phyloP scores from a whole-genome alignment of 2,797 vertebrate species.

The Ptychobarbus kaznakovi region DNA sequence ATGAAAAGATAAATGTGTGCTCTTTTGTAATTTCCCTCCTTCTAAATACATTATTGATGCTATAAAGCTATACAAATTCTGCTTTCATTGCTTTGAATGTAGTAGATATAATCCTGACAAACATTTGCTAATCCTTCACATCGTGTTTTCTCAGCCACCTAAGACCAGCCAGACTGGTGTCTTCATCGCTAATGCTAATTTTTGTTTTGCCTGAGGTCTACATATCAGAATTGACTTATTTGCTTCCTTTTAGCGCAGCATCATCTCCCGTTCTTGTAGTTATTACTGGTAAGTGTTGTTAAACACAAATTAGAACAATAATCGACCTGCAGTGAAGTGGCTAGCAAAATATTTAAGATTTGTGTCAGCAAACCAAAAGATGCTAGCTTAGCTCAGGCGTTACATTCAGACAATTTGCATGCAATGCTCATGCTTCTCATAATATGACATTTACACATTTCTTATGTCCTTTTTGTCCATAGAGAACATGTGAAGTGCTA shows the following conservation, averaged over 20 bases:
- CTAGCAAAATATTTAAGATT: constrained; percentile 5
- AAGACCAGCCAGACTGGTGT: constrained; percentile 20
- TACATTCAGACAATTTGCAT: constrained; percentile 1
- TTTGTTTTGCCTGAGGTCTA: constrained; percentile 42
- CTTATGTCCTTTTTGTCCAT: constrained; percentile 1
- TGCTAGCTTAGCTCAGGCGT: constrained; percentile 8
- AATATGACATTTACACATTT: constrained; percentile 11
- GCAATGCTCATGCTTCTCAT: neutral
- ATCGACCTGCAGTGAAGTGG: neutral
- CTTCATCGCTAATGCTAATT: constrained; percentile 45
- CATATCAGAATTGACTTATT: constrained; percentile 15
- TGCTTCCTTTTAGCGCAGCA: neutral
- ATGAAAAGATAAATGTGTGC: constrained; percentile 36
- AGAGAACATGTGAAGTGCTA: neutral
- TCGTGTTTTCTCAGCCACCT: constrained; percentile 11
- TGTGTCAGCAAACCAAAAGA: constrained; percentile 9
- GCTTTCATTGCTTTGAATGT: neutral
- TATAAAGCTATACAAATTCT: no score
- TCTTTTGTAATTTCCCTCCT: constrained; percentile 17
- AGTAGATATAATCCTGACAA: constrained; percentile 2
- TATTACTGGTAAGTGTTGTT: constrained; percentile 32
- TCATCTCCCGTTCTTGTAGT: neutral
- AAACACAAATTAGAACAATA: constrained; percentile 16
- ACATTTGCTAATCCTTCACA: constrained; percentile 19
- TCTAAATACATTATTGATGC: constrained; percentile 14